Base-by-base conservation (phyloP, 2,113 vertebrate species). In the Cisticola juncidis region DNA sequence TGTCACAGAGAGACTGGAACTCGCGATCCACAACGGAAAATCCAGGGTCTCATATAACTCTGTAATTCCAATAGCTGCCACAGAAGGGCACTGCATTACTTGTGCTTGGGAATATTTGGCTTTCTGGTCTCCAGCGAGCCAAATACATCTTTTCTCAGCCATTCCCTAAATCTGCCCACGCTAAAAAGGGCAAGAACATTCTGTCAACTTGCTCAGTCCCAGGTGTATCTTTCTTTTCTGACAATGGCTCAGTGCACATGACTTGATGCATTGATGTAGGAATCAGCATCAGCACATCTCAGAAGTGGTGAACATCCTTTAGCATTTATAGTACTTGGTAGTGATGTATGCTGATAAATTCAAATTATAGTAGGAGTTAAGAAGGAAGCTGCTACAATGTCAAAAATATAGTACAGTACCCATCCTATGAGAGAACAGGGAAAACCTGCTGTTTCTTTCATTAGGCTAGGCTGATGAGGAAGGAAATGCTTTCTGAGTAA, bases 31-130 rank as follows among this genome's bases (percentile, higher is more conserved):
- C 87, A 45, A 54, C 90, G 72, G 91, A 71, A 94, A 82, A 91
- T 79, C 74, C 19, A 40, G 82, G 54, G 14, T 87, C 76, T 90
- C 64, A 2, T 69, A 11, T 78, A 86, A 54, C 77, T 14, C 24
- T 94, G 86, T 93, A 65, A 92, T 95, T 86, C 92, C 88, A 61
- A 5, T 57, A 72, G 79, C 61, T 92, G 76, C 94, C 94, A 84
- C 90, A 71, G 33, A 64, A 76, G 76, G 95, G 85, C 92, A 44
- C 69, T 83, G 58, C 42, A 6, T 74, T 71, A 53, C 44, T 56
- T 35, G 44, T 90, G 42, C 57, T 81, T 86, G 61, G 85, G 72
- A 79, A 47, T 68, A 53, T 51, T 93, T 90, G 85, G 51, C 74
- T 93, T 47, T 76, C 73, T 65, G 79, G 14, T 74, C 54, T 92